phyloP scores from a whole-genome alignment of 2,797 vertebrate genomes.

The Neosilurus mollespiculum region DNA sequence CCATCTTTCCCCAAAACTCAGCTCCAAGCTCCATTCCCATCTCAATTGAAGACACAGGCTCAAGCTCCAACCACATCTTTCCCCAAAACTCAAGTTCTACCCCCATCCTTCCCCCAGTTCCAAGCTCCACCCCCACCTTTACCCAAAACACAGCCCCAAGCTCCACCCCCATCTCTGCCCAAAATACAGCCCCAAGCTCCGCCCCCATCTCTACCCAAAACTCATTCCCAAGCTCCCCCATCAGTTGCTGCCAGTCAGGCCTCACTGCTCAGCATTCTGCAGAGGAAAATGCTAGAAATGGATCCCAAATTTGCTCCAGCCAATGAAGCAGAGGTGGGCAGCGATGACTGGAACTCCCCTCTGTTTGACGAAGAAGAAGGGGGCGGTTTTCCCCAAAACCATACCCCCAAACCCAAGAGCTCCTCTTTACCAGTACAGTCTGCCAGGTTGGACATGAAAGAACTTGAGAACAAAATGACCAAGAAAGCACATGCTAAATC shows the following conservation, averaged over 20 bases:
- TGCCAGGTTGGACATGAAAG: constrained; percentile 65
- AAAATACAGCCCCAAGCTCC: constrained; percentile 58
- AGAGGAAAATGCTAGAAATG: constrained; percentile 81
- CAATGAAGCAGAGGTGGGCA: constrained; percentile 59
- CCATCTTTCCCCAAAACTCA: constrained; percentile 41
- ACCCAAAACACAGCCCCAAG: constrained; percentile 46
- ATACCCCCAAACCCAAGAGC: constrained; percentile 47
- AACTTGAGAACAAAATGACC: constrained; percentile 65
- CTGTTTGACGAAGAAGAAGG: constrained; percentile 59
- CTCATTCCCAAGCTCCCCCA: constrained; percentile 29
- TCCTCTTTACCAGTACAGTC: constrained; percentile 51
- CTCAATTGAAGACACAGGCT: constrained; percentile 44
- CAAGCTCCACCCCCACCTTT: constrained; percentile 23
- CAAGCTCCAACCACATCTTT: constrained; percentile 43
- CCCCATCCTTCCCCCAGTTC: constrained; percentile 1
- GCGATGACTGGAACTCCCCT: constrained; percentile 71
- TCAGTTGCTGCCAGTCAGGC: constrained; percentile 65
- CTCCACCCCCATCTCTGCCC: constrained; percentile 43
- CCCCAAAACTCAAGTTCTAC: constrained; percentile 55
- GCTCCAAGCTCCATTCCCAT: constrained; percentile 44
- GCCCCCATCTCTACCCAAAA: constrained; percentile 54
- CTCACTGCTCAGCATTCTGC: constrained; percentile 76
- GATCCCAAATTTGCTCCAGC: constrained; percentile 67
- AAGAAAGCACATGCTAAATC: constrained; percentile 62
- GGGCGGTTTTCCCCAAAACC: constrained; percentile 47